Percentiles rank a stretch among this genome's conserved stretches.
Conservation (phyloP, 2,797 vertebrate genomes). For the Remorina albescens region DNA sequence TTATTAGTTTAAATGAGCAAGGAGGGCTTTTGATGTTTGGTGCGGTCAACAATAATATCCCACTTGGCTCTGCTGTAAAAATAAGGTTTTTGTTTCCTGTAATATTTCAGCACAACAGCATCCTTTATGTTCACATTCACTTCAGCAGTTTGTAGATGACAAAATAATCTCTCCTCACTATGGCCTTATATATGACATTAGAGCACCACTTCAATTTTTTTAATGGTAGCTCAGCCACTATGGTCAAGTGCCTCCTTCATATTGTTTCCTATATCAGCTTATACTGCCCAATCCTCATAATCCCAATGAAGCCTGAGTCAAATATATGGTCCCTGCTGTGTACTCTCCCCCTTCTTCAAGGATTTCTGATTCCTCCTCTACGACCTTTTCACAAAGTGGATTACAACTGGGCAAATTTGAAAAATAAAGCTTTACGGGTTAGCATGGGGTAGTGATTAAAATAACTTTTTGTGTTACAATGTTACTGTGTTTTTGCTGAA, state of each 20-base stretch:
- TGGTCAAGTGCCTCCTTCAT: constrained; percentile 62
- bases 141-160: constrained; percentile 53
- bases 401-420: constrained; percentile 55
- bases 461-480: constrained; percentile 16
- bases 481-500: neutral
- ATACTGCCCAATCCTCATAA: constrained; percentile 74
- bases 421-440: constrained; percentile 37
- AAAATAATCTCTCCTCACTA: constrained; percentile 52
- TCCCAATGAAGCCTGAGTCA: constrained; percentile 72
- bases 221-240: constrained; percentile 45
- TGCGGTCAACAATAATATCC: constrained; percentile 69
- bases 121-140: constrained; percentile 43
- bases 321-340: constrained; percentile 69
- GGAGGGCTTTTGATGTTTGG: constrained; percentile 66
- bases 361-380: constrained; percentile 50
- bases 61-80: constrained; percentile 54
- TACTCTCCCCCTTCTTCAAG: constrained; percentile 65
- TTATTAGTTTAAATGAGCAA: constrained; percentile 64
- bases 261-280: constrained; percentile 81
- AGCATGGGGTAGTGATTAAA: constrained; percentile 21
- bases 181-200: constrained; percentile 50
- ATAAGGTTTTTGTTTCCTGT: constrained; percentile 63
- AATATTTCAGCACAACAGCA: constrained; percentile 51
- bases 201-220: constrained; percentile 55
- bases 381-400: constrained; percentile 52